These are phyloP conservation scores for Grantiella picta DNA, from an alignment of 2,113 vertebrate species.

Conservation along the genomic window DNA sequence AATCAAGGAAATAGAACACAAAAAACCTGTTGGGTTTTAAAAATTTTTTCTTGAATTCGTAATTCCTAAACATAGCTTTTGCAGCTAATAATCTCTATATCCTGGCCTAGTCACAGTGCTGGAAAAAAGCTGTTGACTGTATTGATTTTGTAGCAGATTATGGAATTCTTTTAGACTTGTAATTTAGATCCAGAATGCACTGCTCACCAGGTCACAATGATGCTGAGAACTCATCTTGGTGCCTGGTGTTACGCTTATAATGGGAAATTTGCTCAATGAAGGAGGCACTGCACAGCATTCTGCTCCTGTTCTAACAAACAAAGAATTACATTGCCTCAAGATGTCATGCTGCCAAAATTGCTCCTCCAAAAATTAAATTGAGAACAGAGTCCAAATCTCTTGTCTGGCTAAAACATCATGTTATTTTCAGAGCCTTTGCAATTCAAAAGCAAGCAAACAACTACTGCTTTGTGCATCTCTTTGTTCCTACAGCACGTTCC, in stretches of 20 bases:
- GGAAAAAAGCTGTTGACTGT: background rate
- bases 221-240: background rate
- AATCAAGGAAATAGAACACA: background rate
- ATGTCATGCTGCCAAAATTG: background rate
- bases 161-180: background rate
- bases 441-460: background rate
- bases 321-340: background rate
- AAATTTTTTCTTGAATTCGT: background rate
- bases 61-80: background rate
- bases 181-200: background rate
- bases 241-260: background rate
- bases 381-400: background rate
- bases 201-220: background rate
- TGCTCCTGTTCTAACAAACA: background rate
- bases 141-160: background rate
- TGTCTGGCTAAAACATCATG: background rate
- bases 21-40: rapidly evolving
- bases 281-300: background rate
- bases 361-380: background rate
- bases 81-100: background rate
- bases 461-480: background rate
- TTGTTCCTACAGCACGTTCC: background rate
- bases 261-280: background rate
- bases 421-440: background rate
- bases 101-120: background rate